Conservation (phyloP, 2,113 vertebrate species). For the Chiloscyllium plagiosum region DNA sequence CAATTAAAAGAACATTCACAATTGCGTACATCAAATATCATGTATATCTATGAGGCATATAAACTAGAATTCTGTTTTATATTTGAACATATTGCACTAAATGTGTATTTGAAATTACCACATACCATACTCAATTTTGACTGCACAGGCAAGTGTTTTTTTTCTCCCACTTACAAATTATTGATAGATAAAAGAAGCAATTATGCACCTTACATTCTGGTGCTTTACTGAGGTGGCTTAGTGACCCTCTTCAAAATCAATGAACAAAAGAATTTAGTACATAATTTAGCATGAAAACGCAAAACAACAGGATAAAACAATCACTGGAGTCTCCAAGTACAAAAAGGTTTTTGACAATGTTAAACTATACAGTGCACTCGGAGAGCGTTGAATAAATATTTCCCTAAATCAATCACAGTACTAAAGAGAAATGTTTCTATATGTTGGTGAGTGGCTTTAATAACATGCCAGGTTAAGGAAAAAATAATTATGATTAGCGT, state of each 20-base stretch:
- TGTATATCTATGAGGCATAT: not conserved
- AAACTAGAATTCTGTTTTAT: not conserved
- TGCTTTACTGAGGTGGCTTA: not conserved
- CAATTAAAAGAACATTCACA: not conserved
- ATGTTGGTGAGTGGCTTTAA: not conserved
- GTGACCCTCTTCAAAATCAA: not conserved
- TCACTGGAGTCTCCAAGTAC: not conserved
- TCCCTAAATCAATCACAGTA: not conserved
- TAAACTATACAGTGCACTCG: not conserved
- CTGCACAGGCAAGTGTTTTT: not conserved
- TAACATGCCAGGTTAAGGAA: not conserved
- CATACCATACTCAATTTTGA: not conserved
- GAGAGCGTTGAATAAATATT: not conserved
- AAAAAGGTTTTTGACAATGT: not conserved
- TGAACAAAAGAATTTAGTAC: not conserved
- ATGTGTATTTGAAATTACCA: not conserved
- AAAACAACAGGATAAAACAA: slow-evolving; percentile 9
- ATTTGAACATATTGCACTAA: not conserved
- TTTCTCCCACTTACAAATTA: not conserved
- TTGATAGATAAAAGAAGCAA: slow-evolving; percentile 8
- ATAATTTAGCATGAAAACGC: not conserved
- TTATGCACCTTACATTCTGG: not conserved
- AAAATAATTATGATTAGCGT: not conserved
- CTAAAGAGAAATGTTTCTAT: not conserved
- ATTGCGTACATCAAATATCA: not conserved